Evolutionary conservation across 1,140 invertebrate genomes (phyloP).

Genomic region (Portunus trituberculatus): DNA sequence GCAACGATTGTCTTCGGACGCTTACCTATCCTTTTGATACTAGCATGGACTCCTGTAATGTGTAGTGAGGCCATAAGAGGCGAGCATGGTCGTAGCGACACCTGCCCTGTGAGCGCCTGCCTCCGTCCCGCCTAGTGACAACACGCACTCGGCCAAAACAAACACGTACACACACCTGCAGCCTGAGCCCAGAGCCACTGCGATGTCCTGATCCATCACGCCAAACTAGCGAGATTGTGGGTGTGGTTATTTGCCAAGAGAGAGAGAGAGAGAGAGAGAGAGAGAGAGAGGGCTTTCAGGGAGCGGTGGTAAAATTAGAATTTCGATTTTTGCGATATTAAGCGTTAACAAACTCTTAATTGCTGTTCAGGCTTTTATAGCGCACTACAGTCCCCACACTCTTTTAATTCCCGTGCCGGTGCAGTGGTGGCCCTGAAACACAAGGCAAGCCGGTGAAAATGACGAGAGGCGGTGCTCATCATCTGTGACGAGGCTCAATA

Average conservation of each 20-base stretch:
- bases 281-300: neutral
- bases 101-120: too few species aligned
- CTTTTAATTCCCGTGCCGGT: neutral
- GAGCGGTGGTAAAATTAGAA: neutral
- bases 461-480: neutral
- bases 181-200: neutral
- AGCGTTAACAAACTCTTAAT: neutral
- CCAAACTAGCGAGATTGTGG: constrained; percentile 32
- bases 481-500: neutral
- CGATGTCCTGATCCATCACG: neutral
- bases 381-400: neutral
- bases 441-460: neutral
- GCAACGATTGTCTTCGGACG: too few species aligned
- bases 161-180: too few species aligned
- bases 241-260: neutral
- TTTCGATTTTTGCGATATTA: neutral
- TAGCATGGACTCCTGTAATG: too few species aligned
- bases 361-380: neutral
- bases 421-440: neutral
- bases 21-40: too few species aligned
- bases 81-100: too few species aligned
- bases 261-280: neutral
- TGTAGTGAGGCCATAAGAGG: too few species aligned
- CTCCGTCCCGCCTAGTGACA: too few species aligned
- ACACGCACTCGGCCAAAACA: too few species aligned